These are phyloP conservation scores for Andrena minutula DNA, from an alignment of 2,888 invertebrate genomes.

Conservation along the genomic window DNA sequence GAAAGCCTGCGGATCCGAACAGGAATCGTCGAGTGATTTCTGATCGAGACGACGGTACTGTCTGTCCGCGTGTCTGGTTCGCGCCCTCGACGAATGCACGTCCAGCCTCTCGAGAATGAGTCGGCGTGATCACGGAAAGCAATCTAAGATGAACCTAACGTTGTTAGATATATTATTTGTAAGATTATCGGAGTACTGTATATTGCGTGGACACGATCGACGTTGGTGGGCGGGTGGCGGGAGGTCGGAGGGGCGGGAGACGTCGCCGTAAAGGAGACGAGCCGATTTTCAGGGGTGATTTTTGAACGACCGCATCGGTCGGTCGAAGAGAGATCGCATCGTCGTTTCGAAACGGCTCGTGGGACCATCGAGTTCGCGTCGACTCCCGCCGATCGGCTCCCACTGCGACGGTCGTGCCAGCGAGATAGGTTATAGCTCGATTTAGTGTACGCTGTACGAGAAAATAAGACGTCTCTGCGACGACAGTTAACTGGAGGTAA, in stretches of 20 bases:
- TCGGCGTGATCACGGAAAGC: conserved; percentile 83
- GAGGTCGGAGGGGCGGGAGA: conserved; percentile 68
- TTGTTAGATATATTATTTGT: conserved; percentile 84
- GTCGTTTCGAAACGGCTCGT: conserved; percentile 28
- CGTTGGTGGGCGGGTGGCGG: background rate
- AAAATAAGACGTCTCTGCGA: conserved; percentile 46
- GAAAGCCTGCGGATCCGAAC: background rate
- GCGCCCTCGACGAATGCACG: conserved; percentile 68
- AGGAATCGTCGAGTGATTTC: background rate
- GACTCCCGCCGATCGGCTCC: conserved; percentile 50
- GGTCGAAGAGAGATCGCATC: background rate
- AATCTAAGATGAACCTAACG: conserved; percentile 83
- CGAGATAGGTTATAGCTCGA: conserved; percentile 68
- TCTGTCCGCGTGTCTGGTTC: background rate
- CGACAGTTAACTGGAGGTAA: conserved; percentile 60
- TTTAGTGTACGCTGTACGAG: conserved; percentile 67
- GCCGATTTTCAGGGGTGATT: background rate
- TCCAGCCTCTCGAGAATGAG: conserved; percentile 69
- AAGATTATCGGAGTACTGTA: conserved; percentile 81
- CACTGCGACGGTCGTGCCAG: conserved; percentile 50
- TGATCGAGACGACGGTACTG: background rate
- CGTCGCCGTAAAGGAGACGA: background rate
- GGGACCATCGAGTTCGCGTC: conserved; percentile 51
- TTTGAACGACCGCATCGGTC: background rate
- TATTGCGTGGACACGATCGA: conserved; percentile 77